Evolutionary conservation across 2,888 invertebrate species (phyloP), one percentile per base, ranked within the genome.

Genomic region (Athripsodes cinereus): DNA sequence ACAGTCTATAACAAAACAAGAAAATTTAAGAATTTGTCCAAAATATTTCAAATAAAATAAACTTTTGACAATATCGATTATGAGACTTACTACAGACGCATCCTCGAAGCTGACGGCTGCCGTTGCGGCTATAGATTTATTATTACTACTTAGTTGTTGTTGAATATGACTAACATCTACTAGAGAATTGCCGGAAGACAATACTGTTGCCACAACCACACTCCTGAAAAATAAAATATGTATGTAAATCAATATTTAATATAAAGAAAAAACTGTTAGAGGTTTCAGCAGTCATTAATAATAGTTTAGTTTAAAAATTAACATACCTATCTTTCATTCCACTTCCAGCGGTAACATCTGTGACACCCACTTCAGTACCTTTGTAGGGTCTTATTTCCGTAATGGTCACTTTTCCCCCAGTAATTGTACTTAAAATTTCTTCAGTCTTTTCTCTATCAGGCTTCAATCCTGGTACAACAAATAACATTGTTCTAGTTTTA

Each of bases 381-480:
- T 72, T 78, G 66, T 88, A 86, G 1, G 89, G 87, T 61, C 86
- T 82, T 48, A 91, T 84, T 57, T 87, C 85, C 66, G 87, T 81
- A 57, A 92, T 88, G 51, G 81, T 83, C 1, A 92, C 88, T 69
- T 83, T 84, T 2, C 88, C 90, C 1, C 92, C 92, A 1, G 92
- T 91, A 47, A 91, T 81, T 22, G 86, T 82, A 60, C 85, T 85
- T 26, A 93, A 74, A 40, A 89, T 86, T 67, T 87, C 85, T 69
- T 90, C 88, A 16, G 90, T 81, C 66, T 86, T 85, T 56, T 76
- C 76, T 64, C 84, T 84, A 71, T 92, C 87, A 8, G 87, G 87
- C 70, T 88, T 85, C 54, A 81, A 80, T 50, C 89, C 90, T 2
- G 91, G 88, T 40, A 93, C 86, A 59, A 93, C 85, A 71, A 93